These are phyloP conservation scores for Bugula neritina DNA, from an alignment of 2,888 invertebrate species.

Conservation along the genomic window DNA sequence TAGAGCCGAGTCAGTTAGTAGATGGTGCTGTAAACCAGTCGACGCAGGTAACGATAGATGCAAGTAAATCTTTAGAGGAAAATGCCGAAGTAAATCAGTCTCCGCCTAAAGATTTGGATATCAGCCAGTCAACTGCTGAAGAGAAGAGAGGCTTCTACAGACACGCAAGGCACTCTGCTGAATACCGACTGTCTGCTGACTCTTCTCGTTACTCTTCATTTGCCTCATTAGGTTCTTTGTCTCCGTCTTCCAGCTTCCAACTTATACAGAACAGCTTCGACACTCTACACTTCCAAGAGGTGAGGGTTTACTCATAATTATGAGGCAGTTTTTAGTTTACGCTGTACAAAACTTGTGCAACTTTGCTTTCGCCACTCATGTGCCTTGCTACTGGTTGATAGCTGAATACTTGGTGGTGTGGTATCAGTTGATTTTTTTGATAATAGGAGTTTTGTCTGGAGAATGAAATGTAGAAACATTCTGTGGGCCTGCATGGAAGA, in stretches of 20 bases:
- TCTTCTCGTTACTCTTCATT: not conserved
- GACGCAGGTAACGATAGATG: not conserved
- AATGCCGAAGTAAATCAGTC: not conserved
- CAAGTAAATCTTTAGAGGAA: too few species aligned
- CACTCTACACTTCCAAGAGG: not conserved
- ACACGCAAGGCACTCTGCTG: not conserved
- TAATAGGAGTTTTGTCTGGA: too few species aligned
- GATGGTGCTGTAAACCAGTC: not conserved
- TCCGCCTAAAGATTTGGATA: not conserved
- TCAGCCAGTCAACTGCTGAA: not conserved
- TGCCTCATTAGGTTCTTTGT: not conserved
- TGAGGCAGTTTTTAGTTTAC: too few species aligned
- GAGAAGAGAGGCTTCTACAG: not conserved
- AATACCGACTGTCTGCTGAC: not conserved
- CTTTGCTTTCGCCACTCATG: too few species aligned
- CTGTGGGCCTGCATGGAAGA: too few species aligned
- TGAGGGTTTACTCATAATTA: too few species aligned
- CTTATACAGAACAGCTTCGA: not conserved
- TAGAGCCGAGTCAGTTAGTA: not conserved
- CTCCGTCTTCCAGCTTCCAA: not conserved
- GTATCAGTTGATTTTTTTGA: too few species aligned
- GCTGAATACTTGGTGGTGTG: too few species aligned
- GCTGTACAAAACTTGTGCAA: too few species aligned
- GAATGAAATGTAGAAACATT: too few species aligned
- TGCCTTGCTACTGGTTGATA: too few species aligned